Evolutionary conservation across 2,797 vertebrate genomes (phyloP), one percentile per base, ranked within the genome.

Genomic region (Epinephelus coioides): DNA sequence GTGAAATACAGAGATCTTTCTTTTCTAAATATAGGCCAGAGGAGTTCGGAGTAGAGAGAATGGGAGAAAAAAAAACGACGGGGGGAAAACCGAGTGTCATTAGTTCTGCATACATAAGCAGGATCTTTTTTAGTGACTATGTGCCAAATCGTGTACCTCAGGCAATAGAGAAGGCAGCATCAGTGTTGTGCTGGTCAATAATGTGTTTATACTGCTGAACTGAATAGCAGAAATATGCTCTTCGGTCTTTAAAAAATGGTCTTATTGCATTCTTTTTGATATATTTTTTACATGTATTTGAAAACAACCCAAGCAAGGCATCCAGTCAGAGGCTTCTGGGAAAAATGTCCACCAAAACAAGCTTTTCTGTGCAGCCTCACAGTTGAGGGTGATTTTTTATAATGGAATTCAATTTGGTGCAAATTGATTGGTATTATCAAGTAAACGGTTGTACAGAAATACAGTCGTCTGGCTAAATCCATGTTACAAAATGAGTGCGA

Each of bases 61-160:
- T 25, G 15, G 19, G 62, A 59, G 60, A 79, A 43, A 43, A 21
- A 21, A 43, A 12, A 43, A 79, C 1, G 23, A 72, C 47, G 12
- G n/a, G 18, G 19, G 3, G 3, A 30, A 19, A 68, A 72, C 69
- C 27, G 47, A 59, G 55, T 49, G 69, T 76, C 78, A 86, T 94
- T 89, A 89, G 85, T 88, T 89, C 82, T 87, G 83, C 79, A 79
- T 81, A 89, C 68, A 85, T 73, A 76, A 89, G 70, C 84, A 80
- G 73, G 53, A 80, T 87, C 63, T 74, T 72, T 72, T 71, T 47
- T 76, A 76, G 83, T 80, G 85, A 82, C 69, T 81, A 18, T 76
- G 75, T 86, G 86, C 70, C 88, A 85, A 76, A 69, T 47, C 2
- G 18, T 56, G 70, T n/a, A 53, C 84, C 59, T 85, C 53, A 19